Evolutionary conservation across 2,113 vertebrate genomes (phyloP).

Genomic region (Aptenodytes forsteri): DNA sequence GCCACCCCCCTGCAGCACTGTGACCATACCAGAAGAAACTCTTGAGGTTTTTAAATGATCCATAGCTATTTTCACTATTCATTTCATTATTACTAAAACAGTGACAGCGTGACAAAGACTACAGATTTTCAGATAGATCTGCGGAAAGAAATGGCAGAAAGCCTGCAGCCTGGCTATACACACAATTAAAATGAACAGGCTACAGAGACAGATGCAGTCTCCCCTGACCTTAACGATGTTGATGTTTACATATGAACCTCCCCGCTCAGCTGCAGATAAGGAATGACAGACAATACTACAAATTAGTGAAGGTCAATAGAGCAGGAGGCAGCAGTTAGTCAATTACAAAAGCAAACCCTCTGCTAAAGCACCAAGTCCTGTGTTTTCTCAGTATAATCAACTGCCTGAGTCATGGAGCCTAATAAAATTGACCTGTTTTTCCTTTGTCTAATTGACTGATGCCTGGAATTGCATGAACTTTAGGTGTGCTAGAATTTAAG

Average conservation of each 20-base stretch:
- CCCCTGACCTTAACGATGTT: constrained; percentile 25
- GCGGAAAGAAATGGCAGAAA: background rate
- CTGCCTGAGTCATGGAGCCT: constrained; percentile 51
- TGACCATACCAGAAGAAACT: background rate
- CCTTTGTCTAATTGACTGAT: constrained; percentile 66
- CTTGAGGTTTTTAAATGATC: background rate
- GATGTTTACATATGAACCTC: constrained; percentile 54
- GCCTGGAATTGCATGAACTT: constrained; percentile 65
- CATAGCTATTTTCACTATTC: background rate
- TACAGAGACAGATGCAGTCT: constrained; percentile 8
- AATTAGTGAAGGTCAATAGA: constrained; percentile 75
- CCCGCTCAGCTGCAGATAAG: constrained; percentile 45
- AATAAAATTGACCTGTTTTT: constrained; percentile 73
- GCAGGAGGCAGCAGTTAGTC: constrained; percentile 67
- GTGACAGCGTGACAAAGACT: background rate
- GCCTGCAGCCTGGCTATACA: background rate
- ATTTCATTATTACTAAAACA: background rate
- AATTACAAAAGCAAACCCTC: constrained; percentile 62
- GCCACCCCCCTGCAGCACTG: accelerated
- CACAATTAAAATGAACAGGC: constrained; percentile 3
- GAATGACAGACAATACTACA: constrained; percentile 66
- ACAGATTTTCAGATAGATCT: background rate
- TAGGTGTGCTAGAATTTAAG: constrained; percentile 65
- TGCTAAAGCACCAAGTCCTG: constrained; percentile 52
- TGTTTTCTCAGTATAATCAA: constrained; percentile 76